Evolutionary conservation across 2,113 vertebrate species (phyloP).

Genomic region (Prochilodus magdalenae): DNA sequence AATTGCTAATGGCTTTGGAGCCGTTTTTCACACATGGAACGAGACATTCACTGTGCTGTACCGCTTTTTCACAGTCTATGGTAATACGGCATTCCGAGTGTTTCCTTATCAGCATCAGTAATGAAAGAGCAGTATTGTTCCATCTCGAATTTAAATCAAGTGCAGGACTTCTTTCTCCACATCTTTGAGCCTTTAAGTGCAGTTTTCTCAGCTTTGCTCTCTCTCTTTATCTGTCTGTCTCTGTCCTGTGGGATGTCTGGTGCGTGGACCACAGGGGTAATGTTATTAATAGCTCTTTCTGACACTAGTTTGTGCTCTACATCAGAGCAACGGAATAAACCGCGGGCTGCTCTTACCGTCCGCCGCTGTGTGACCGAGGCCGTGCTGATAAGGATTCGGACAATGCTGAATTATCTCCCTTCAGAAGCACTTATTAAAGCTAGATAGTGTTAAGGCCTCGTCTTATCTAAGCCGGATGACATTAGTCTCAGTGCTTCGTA

Average conservation of each 20-base stretch:
- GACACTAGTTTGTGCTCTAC: conserved; percentile 26
- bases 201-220: too few relatives aligned
- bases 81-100: too few relatives aligned
- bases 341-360: neutral
- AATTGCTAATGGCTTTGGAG: too few relatives aligned
- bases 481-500: neutral
- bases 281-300: conserved; percentile 48
- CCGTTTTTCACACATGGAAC: too few relatives aligned
- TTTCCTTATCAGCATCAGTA: too few relatives aligned
- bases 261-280: conserved; percentile 40
- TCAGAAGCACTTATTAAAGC: neutral
- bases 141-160: too few relatives aligned
- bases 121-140: too few relatives aligned
- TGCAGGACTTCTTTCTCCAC: too few relatives aligned
- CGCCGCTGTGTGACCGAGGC: neutral
- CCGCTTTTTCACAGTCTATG: too few relatives aligned
- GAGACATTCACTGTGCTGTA: too few relatives aligned
- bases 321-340: conserved; percentile 31
- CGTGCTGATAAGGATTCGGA: neutral
- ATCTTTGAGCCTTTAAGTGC: too few relatives aligned
- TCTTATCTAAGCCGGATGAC: neutral
- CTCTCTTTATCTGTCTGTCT: neutral
- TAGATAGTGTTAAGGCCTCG: neutral
- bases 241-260: conserved; percentile 25
- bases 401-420: neutral